Evolutionary conservation across 2,113 vertebrate genomes (phyloP).

Genomic region (Lepisosteus osseus): DNA sequence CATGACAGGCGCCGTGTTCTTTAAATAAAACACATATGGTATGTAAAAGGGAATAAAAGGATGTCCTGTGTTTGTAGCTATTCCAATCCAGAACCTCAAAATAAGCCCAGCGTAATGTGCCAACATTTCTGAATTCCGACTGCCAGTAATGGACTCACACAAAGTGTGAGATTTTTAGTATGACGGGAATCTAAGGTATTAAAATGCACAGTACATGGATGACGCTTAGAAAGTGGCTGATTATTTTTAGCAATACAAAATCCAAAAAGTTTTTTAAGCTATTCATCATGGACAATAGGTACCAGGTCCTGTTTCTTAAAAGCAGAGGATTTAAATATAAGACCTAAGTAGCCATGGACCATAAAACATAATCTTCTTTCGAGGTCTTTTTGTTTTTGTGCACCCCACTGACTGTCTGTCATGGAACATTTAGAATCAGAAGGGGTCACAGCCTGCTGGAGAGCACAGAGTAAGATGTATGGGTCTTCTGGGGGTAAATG

Average conservation of each 20-base stretch:
- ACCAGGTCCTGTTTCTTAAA: not conserved
- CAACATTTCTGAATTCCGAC: slow-evolving; percentile 61
- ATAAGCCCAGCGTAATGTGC: slow-evolving; percentile 55
- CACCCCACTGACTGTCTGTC: slow-evolving; percentile 33
- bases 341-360: slow-evolving; percentile 1
- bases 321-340: not conserved
- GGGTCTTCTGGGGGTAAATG: slow-evolving; percentile 37
- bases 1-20: not conserved
- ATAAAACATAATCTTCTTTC: not conserved
- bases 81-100: slow-evolving; percentile 60
- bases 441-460: slow-evolving; percentile 38
- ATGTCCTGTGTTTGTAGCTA: slow-evolving; percentile 43
- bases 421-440: slow-evolving; percentile 23
- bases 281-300: not conserved
- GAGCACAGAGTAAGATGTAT: slow-evolving; percentile 46
- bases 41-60: slow-evolving; percentile 25
- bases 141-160: slow-evolving; percentile 5
- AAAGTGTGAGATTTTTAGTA: slow-evolving; percentile 37
- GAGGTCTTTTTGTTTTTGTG: not conserved
- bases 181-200: slow-evolving; percentile 40
- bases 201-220: slow-evolving; percentile 22
- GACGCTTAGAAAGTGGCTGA: not conserved
- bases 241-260: not conserved
- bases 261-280: not conserved
- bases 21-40: slow-evolving; percentile 1